These are phyloP conservation scores for Oceanites oceanicus DNA, from an alignment of 2,113 vertebrate species.

Conservation along the genomic window DNA sequence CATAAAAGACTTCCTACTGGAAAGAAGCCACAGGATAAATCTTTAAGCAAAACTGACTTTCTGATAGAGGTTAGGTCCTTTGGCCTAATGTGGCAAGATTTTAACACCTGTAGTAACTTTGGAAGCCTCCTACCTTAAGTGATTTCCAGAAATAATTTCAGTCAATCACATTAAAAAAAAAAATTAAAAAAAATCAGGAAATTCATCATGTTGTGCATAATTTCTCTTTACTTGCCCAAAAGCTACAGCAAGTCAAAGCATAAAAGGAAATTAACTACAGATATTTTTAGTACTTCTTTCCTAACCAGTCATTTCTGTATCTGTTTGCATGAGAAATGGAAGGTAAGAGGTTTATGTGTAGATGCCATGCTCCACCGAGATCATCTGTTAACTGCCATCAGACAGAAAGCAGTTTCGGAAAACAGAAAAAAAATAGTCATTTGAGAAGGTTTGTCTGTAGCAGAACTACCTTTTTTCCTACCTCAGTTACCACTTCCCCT, in stretches of 20 bases:
- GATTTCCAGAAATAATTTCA: constrained; percentile 31
- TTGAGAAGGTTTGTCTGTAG: not conserved
- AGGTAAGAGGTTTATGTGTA: not conserved
- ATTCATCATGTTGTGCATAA: not conserved
- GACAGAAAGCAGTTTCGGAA: constrained; percentile 14
- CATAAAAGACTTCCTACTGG: constrained; percentile 27
- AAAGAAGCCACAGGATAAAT: constrained; percentile 43
- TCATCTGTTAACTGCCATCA: not conserved
- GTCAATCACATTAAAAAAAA: not conserved
- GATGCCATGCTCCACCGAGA: not conserved
- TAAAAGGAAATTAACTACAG: not conserved
- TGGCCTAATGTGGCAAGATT: constrained; percentile 19
- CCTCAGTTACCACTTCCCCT: not conserved
- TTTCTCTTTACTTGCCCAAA: constrained; percentile 34
- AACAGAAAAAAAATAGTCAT: not conserved
- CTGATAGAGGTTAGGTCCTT: constrained; percentile 16
- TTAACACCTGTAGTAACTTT: not conserved
- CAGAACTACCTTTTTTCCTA: not conserved
- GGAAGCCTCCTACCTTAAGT: constrained; percentile 7
- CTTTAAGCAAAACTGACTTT: constrained; percentile 36
- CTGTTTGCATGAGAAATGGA: not conserved
- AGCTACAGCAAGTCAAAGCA: not conserved
- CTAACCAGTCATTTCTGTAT: not conserved
- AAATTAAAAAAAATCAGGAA: not conserved
- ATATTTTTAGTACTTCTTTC: constrained; percentile 33